Percentiles rank a stretch among this genome's conserved stretches.
These are phyloP conservation scores for Caerostris darwini DNA, from an alignment of 1,140 invertebrate species.

Conservation along the genomic window DNA sequence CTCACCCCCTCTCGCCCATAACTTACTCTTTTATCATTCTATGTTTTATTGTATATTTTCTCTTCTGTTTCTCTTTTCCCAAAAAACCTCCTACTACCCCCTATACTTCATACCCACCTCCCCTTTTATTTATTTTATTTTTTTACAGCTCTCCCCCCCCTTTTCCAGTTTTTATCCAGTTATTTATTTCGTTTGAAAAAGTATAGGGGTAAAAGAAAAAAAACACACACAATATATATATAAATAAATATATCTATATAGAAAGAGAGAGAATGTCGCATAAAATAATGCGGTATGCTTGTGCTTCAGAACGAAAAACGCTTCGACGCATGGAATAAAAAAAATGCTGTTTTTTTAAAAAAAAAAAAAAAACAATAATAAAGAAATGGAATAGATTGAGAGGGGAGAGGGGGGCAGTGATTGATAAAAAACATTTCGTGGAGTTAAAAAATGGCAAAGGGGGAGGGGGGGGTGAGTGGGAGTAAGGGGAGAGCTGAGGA, in stretches of 20 bases:
- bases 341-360: not conserved
- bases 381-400: not conserved
- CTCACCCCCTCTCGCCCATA: not conserved
- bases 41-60: conserved; percentile 74
- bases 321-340: not conserved
- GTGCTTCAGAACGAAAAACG: not conserved
- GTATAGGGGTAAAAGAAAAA: conserved; percentile 47
- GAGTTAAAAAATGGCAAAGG: not conserved
- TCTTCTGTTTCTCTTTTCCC: conserved; percentile 46
- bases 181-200: conserved; percentile 62
- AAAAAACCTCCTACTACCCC: not conserved
- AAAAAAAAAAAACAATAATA: conserved; percentile 29
- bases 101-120: not conserved
- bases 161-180: not conserved
- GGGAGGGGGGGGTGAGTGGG: not conserved
- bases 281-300: conserved; percentile 33
- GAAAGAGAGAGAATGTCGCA: not conserved
- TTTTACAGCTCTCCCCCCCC: not conserved
- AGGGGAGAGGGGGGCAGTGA: not conserved
- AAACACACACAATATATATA: not conserved
- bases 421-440: conserved; percentile 28
- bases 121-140: not conserved
- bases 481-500: not conserved
- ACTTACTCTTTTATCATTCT: conserved; percentile 74
- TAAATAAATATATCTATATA: conserved; percentile 15